phyloP scores from a whole-genome alignment of 2,888 invertebrate species.

The Phytoseiulus persimilis region DNA sequence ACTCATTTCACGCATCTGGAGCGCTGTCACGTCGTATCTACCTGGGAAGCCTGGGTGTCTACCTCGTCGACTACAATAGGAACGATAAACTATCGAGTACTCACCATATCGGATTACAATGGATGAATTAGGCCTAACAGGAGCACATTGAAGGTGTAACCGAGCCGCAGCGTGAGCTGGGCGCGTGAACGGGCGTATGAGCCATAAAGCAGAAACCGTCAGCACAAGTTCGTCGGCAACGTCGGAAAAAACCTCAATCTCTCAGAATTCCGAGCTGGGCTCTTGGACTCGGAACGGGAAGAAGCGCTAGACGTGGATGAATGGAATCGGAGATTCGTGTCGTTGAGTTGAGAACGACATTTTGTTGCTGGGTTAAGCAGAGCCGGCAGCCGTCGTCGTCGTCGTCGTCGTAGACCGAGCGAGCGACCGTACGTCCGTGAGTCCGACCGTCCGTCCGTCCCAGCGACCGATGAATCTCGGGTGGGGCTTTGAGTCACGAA shows the following conservation, averaged over 20 bases:
- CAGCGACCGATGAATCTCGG: neutral
- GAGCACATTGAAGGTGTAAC: neutral
- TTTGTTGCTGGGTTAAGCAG: neutral
- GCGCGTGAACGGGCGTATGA: neutral
- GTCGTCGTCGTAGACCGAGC: neutral
- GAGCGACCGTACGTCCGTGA: neutral
- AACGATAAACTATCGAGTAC: neutral
- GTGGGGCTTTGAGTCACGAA: constrained; percentile 5
- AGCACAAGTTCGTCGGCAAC: neutral
- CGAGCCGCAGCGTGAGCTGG: neutral
- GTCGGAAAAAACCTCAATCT: neutral
- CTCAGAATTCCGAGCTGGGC: neutral
- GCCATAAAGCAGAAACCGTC: neutral
- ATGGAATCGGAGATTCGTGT: neutral
- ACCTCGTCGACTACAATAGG: too few relatives aligned
- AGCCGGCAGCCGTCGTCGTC: neutral
- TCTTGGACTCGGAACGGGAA: neutral
- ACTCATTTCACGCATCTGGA: too few relatives aligned
- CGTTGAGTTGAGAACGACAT: neutral
- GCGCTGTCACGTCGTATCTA: too few relatives aligned
- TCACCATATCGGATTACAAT: neutral
- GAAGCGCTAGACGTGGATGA: neutral
- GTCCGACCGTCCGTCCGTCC: neutral
- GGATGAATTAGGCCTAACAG: neutral
- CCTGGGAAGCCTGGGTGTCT: too few relatives aligned